These are phyloP conservation scores for Xerus inauris DNA, from an alignment of 2,113 vertebrate species.

Conservation along the genomic window DNA sequence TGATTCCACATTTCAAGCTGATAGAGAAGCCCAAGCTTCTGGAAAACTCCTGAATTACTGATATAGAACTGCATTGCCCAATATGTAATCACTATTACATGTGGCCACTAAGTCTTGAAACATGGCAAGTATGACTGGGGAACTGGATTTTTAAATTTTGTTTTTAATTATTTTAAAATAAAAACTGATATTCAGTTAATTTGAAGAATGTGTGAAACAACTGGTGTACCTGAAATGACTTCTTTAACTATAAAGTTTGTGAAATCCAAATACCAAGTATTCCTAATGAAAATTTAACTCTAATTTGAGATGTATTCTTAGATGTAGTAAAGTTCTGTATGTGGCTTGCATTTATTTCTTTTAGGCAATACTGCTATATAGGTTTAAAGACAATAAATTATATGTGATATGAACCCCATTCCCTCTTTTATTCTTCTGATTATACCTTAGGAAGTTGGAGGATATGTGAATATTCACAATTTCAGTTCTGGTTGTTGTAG, in stretches of 20 bases:
- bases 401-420: not conserved
- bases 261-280: not conserved
- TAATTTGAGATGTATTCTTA: constrained; percentile 43
- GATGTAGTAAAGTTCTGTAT: not conserved
- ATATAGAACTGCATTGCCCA: not conserved
- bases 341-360: not conserved
- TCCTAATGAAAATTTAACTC: constrained; percentile 28
- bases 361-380: not conserved
- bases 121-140: not conserved
- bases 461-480: not conserved
- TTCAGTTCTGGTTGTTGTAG: not conserved
- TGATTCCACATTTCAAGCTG: not conserved
- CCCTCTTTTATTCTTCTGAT: not conserved
- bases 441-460: not conserved
- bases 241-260: constrained; percentile 15
- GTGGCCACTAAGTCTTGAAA: not conserved
- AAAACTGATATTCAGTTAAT: not conserved
- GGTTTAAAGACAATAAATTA: constrained; percentile 14
- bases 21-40: not conserved
- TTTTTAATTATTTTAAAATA: constrained; percentile 9
- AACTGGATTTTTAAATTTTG: not conserved
- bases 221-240: not conserved
- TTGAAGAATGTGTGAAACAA: constrained; percentile 12
- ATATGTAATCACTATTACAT: not conserved
- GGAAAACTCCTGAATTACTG: not conserved